Evolutionary conservation across 2,888 invertebrate genomes (phyloP).

Genomic region (Opisthograptis luteolata): DNA sequence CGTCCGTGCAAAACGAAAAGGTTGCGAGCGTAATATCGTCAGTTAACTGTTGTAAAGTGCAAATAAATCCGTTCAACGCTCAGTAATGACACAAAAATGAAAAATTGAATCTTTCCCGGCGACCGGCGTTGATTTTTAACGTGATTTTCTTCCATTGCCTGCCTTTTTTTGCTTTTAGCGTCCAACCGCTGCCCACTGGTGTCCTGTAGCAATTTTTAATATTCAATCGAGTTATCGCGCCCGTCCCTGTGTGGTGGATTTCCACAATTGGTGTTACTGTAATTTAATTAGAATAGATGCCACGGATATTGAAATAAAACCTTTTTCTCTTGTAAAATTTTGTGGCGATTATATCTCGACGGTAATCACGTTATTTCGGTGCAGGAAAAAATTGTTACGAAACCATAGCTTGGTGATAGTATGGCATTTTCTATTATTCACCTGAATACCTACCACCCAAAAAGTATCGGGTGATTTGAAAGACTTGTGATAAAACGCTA

Average conservation of each 20-base stretch:
- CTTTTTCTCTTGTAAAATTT: too few relatives aligned
- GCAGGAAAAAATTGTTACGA: too few relatives aligned
- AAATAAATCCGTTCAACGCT: background rate
- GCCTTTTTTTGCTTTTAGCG: slow-evolving; percentile 4
- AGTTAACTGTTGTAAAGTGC: background rate
- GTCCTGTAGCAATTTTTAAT: slow-evolving; percentile 40
- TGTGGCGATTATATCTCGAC: too few relatives aligned
- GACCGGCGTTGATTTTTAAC: slow-evolving; percentile 38
- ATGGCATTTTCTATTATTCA: too few relatives aligned
- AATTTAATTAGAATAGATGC: slow-evolving; percentile 3
- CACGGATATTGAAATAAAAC: too few relatives aligned
- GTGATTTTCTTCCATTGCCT: background rate
- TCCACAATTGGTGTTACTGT: slow-evolving; percentile 20
- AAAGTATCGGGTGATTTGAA: too few relatives aligned
- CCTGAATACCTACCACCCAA: too few relatives aligned
- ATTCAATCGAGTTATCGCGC: slow-evolving; percentile 48
- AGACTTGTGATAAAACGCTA: too few relatives aligned
- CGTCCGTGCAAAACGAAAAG: too few relatives aligned
- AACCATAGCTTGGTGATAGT: too few relatives aligned
- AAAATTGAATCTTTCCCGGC: background rate
- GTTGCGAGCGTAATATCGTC: too few relatives aligned
- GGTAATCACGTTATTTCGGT: too few relatives aligned
- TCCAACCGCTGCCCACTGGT: slow-evolving; percentile 5
- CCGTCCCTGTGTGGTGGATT: slow-evolving; percentile 29
- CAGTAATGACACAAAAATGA: background rate